Evolutionary conservation across 2,113 vertebrate genomes (phyloP).

Genomic region (Calyptomena viridis): DNA sequence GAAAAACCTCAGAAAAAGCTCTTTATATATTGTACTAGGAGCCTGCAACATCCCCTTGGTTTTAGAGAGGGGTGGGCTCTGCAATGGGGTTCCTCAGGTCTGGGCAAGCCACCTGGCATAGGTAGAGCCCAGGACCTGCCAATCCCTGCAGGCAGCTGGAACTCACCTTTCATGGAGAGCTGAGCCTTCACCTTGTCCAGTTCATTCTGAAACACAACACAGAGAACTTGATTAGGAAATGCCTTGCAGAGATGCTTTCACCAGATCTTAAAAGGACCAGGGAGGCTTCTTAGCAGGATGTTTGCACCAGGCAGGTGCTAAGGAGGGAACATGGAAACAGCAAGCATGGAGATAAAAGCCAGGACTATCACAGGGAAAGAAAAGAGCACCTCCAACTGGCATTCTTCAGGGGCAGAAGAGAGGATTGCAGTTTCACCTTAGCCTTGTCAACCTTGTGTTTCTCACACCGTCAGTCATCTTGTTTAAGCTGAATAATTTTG

Average conservation of each 20-base stretch:
- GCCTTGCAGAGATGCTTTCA: neutral
- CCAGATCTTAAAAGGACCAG: neutral
- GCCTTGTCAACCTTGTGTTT: conserved; percentile 55
- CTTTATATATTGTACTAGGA: neutral
- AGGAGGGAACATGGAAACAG: neutral
- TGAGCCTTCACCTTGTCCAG: conserved; percentile 81
- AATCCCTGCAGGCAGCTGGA: neutral
- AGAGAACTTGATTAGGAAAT: neutral
- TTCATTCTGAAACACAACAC: conserved; percentile 85
- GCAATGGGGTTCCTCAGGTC: neutral
- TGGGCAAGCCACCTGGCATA: neutral
- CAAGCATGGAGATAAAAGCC: neutral
- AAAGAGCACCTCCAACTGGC: conserved; percentile 37
- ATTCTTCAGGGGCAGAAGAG: neutral
- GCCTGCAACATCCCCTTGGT: fast-evolving
- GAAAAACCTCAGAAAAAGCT: neutral
- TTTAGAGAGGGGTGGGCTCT: neutral
- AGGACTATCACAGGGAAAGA: neutral
- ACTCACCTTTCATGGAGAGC: conserved; percentile 87
- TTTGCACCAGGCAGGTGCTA: neutral
- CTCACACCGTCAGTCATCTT: conserved; percentile 63
- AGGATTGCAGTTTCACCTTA: conserved; percentile 6
- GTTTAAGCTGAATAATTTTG: conserved; percentile 59
- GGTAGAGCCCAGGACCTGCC: neutral
- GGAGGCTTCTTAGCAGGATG: neutral